Conservation (phyloP, 2,888 invertebrate genomes). For the Cheilosia soror region DNA sequence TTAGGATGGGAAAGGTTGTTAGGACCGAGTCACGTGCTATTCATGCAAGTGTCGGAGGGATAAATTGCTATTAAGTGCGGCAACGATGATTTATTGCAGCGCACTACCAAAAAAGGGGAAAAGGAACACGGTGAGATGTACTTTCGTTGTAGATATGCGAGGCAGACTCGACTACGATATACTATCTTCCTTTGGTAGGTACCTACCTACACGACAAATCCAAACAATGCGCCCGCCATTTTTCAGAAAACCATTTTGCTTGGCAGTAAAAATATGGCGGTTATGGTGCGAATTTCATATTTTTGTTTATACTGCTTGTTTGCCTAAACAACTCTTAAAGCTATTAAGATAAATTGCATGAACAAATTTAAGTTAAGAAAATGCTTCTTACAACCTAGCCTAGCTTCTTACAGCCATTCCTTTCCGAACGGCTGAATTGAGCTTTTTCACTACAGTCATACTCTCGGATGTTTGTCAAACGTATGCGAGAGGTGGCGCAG, state of each 20-base stretch:
- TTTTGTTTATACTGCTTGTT: background rate
- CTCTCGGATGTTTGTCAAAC: too few relatives aligned
- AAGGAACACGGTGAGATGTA: background rate
- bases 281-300: background rate
- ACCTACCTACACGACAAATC: background rate
- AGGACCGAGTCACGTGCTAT: constrained; percentile 68
- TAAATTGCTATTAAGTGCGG: constrained; percentile 51
- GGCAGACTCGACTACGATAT: background rate
- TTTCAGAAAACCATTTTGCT: background rate
- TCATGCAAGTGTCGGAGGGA: constrained; percentile 72
- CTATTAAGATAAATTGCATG: too few relatives aligned
- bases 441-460: too few relatives aligned
- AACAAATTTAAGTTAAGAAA: too few relatives aligned
- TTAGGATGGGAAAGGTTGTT: constrained; percentile 60
- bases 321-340: background rate
- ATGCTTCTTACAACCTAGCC: too few relatives aligned
- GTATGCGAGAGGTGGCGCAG: too few relatives aligned
- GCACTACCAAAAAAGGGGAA: constrained; percentile 23
- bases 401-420: too few relatives aligned
- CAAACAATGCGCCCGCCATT: background rate
- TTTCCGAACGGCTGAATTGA: too few relatives aligned
- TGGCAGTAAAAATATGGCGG: background rate
- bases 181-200: background rate
- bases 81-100: constrained; percentile 56
- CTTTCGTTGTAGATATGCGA: constrained; percentile 3